Conservation (phyloP, 1,140 invertebrate species). For the Scaptomyza pallida region DNA sequence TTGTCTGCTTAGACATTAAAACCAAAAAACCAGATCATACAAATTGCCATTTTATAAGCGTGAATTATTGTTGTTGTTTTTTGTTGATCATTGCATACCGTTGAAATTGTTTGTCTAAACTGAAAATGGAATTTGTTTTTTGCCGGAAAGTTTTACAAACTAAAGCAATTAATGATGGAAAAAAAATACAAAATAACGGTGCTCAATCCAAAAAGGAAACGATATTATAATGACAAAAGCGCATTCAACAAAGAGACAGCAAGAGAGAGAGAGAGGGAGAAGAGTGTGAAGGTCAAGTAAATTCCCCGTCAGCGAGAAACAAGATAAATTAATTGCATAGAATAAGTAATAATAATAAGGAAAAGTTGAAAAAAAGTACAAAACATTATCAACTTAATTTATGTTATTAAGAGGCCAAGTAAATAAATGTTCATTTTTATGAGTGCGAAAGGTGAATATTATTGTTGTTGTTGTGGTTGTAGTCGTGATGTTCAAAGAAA, state of each 20-base stretch:
- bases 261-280: neutral
- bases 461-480: conserved; percentile 2
- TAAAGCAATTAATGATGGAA: conserved; percentile 8
- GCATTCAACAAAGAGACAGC: neutral
- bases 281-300: neutral
- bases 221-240: conserved; percentile 3
- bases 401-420: conserved; percentile 58
- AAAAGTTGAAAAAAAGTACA: conserved; percentile 1
- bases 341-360: conserved; percentile 40
- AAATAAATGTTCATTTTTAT: conserved; percentile 13
- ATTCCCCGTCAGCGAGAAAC: conserved; percentile 12
- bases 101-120: too few relatives aligned
- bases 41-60: too few relatives aligned
- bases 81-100: too few relatives aligned
- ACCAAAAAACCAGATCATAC: too few relatives aligned
- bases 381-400: conserved; percentile 44
- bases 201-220: neutral
- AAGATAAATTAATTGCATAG: conserved; percentile 48
- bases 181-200: neutral
- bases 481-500: conserved; percentile 20
- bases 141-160: conserved; percentile 2
- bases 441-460: conserved; percentile 5
- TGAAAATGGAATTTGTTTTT: too few relatives aligned
- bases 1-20: too few relatives aligned
- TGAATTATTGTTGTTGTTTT: too few relatives aligned